A percentile compares a stretch with the other conserved stretches of the same genome.
phyloP scores from a whole-genome alignment of 1,140 invertebrate genomes.

The Lepidurus couesii region DNA sequence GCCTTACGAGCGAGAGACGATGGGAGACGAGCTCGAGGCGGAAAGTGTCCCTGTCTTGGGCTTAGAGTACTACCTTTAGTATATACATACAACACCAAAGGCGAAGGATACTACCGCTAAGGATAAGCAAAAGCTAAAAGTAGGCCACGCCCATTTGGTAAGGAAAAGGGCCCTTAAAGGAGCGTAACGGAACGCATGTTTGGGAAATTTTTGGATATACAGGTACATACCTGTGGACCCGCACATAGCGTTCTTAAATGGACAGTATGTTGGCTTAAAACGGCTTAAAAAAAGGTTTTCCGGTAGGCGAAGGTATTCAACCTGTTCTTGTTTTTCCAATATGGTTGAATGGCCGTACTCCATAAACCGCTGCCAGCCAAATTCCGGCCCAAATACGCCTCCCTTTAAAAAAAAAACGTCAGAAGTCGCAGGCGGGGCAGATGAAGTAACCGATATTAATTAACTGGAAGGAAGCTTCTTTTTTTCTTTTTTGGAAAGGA shows the following conservation, averaged over 20 bases:
- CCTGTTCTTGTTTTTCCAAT: background rate
- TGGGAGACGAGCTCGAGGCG: slow-evolving; percentile 20
- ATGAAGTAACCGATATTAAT: too few species aligned
- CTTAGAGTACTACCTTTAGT: background rate
- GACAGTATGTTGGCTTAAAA: background rate
- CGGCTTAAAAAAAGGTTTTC: background rate
- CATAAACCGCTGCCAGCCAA: too few species aligned
- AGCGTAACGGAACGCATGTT: slow-evolving; percentile 1
- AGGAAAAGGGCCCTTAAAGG: background rate
- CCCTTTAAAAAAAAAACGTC: too few species aligned
- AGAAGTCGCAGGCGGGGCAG: too few species aligned
- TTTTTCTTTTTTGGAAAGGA: too few species aligned
- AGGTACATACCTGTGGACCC: background rate
- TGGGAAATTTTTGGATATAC: too few species aligned
- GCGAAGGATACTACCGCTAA: background rate
- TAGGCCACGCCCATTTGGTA: background rate
- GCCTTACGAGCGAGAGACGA: background rate
- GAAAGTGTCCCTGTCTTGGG: slow-evolving; percentile 17
- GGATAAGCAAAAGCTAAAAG: background rate
- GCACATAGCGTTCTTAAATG: background rate
- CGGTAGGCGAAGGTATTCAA: slow-evolving; percentile 12
- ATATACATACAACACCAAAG: background rate
- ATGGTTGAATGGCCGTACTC: slow-evolving; percentile 11
- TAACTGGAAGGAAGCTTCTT: too few species aligned
- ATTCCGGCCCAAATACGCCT: too few species aligned